phyloP scores from a whole-genome alignment of 2,113 vertebrate genomes.

The Psammodynastes pulverulentus region DNA sequence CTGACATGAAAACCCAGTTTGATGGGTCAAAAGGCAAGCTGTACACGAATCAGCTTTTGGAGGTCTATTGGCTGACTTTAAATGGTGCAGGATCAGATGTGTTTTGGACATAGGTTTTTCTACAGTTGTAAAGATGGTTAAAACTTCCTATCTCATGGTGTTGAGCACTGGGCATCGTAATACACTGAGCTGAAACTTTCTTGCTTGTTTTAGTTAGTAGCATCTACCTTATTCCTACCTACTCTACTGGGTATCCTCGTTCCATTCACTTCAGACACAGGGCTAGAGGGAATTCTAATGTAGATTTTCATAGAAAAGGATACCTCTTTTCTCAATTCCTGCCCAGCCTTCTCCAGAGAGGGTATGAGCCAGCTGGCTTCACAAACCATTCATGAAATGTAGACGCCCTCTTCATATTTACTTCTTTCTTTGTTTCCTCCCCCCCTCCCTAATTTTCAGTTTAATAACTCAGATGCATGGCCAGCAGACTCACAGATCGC shows the following conservation, averaged over 20 bases:
- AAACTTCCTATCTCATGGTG: too few relatives aligned
- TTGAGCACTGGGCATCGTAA: neutral
- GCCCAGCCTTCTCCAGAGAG: neutral
- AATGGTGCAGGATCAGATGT: neutral
- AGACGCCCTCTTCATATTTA: neutral
- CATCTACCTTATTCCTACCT: neutral
- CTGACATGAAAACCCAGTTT: neutral
- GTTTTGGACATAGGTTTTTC: neutral
- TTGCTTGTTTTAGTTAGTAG: neutral
- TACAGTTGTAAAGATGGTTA: neutral
- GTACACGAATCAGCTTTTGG: neutral
- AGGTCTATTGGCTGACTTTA: neutral
- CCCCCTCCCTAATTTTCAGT: neutral
- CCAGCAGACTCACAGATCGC: neutral
- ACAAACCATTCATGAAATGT: neutral
- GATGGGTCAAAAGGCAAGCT: neutral
- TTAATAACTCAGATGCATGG: neutral
- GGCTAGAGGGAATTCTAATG: neutral
- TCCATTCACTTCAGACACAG: neutral
- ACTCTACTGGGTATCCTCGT: neutral
- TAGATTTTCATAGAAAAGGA: neutral
- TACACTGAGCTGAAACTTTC: neutral
- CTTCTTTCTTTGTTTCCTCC: neutral
- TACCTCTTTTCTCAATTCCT: neutral
- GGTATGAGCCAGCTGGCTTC: neutral